phyloP scores from a whole-genome alignment of 2,113 vertebrate genomes.

The Callospermophilus lateralis region DNA sequence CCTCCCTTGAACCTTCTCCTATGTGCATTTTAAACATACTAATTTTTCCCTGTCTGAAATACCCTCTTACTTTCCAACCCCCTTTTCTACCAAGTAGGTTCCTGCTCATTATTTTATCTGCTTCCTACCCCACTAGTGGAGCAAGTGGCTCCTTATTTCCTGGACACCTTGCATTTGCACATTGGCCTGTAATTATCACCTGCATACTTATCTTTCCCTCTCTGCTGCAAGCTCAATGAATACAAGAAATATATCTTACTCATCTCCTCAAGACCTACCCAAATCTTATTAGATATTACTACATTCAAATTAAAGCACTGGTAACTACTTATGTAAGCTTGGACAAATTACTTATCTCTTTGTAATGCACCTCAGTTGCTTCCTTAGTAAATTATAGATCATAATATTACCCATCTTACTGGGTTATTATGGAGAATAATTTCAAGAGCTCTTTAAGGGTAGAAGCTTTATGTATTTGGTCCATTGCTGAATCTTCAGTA shows the following conservation, averaged over 20 bases:
- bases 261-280: neutral
- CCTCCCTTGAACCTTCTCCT: neutral
- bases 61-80: neutral
- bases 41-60: constrained; percentile 4
- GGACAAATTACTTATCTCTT: constrained; percentile 18
- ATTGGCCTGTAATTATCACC: neutral
- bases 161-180: too few species aligned
- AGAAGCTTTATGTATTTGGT: neutral
- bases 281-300: neutral
- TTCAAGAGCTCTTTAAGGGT: neutral
- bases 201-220: neutral
- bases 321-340: neutral
- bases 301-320: neutral
- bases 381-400: neutral
- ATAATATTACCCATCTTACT: neutral
- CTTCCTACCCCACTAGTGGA: neutral
- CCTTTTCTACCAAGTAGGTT: neutral
- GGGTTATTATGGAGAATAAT: neutral
- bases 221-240: neutral
- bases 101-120: neutral
- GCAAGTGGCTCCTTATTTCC: neutral
- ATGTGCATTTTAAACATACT: neutral
- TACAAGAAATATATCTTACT: neutral
- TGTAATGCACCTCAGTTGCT: neutral
- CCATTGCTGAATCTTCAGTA: neutral